Percentiles rank a stretch among this genome's conserved stretches.
phyloP scores from a whole-genome alignment of 2,797 vertebrate species.

The Erpetoichthys calabaricus region DNA sequence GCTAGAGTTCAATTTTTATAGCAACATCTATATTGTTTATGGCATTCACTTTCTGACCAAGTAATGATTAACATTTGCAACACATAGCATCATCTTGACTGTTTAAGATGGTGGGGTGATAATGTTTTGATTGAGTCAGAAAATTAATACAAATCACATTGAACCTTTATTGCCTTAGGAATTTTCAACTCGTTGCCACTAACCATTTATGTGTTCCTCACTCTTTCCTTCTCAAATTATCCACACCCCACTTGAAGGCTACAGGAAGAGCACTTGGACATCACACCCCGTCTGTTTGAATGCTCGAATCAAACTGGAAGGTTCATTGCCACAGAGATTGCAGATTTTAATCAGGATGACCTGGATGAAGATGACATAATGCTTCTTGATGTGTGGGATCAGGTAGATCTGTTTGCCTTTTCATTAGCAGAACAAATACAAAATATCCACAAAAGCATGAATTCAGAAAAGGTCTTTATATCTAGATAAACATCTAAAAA shows the following conservation, averaged over 20 bases:
- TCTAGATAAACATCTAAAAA: background rate
- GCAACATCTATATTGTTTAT: too few relatives aligned
- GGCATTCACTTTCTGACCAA: too few relatives aligned
- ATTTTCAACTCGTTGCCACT: too few relatives aligned
- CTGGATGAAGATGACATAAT: conserved; percentile 65
- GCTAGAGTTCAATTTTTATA: too few relatives aligned
- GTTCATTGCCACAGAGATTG: conserved; percentile 61
- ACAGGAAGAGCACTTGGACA: conserved; percentile 42
- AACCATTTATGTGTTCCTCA: too few relatives aligned
- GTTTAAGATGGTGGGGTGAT: background rate
- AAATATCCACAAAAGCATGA: background rate
- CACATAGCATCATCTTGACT: background rate
- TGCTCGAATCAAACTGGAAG: conserved; percentile 70
- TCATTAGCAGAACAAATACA: background rate
- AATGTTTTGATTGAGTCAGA: background rate
- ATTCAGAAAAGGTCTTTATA: background rate
- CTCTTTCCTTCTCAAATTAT: too few relatives aligned
- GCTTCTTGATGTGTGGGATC: conserved; percentile 67
- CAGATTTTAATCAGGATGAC: conserved; percentile 66
- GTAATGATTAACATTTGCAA: too few relatives aligned
- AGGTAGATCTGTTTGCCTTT: conserved; percentile 39
- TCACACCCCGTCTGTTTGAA: conserved; percentile 60
- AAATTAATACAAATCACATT: background rate
- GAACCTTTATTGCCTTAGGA: too few relatives aligned
- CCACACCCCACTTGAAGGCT: conserved; percentile 32